Conservation (phyloP, 2,888 invertebrate species). For the Vannuccia rotundouncinata region DNA sequence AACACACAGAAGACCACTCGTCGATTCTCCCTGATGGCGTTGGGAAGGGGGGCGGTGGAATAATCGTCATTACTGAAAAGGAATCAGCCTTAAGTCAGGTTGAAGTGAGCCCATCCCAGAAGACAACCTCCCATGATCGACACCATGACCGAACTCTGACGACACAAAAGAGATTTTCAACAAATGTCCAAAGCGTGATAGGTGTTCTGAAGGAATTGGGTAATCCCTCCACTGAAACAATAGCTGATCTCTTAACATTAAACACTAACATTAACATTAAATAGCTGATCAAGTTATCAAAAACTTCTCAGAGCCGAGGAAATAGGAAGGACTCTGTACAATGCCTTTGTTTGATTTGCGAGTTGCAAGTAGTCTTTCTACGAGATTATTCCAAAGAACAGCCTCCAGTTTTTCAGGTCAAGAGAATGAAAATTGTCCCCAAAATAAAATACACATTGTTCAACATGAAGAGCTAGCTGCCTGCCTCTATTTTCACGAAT, state of each 20-base stretch:
- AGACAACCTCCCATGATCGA: neutral
- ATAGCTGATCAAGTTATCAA: neutral
- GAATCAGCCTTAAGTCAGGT: neutral
- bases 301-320: neutral
- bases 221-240: neutral
- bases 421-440: neutral
- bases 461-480: neutral
- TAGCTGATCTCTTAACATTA: neutral
- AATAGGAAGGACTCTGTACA: neutral
- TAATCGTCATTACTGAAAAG: neutral
- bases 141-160: neutral
- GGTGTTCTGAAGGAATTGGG: neutral
- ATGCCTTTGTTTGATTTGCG: neutral
- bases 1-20: neutral
- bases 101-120: neutral
- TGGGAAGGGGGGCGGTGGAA: neutral
- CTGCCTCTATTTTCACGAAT: neutral
- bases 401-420: neutral
- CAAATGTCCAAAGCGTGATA: neutral
- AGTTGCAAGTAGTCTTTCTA: neutral
- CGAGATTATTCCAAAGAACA: neutral
- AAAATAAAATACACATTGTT: neutral
- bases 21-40: neutral
- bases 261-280: neutral
- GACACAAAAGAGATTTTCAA: neutral